A percentile compares a stretch with the other conserved stretches of the same genome.
phyloP scores from a whole-genome alignment of 2,113 vertebrate species.

The Eudyptes chrysolophus region DNA sequence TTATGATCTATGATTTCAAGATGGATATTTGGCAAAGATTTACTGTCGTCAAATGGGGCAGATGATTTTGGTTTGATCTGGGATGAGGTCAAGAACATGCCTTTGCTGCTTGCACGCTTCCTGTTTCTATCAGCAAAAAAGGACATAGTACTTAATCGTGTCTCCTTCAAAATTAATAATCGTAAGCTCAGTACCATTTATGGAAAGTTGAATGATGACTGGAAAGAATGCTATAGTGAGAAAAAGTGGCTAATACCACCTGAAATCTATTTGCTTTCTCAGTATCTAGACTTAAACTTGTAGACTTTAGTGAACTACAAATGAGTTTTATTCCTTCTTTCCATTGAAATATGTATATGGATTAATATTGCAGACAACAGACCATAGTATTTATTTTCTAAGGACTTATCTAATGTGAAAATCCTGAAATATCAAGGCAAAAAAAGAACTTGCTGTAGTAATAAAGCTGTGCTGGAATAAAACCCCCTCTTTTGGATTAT shows the following conservation, averaged over 20 bases:
- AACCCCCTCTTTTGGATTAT: not conserved
- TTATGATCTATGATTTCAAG: not conserved
- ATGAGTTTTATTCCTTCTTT: not conserved
- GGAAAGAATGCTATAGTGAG: not conserved
- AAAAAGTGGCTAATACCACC: not conserved
- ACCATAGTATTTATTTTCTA: not conserved
- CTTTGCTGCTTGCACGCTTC: not conserved
- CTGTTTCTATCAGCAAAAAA: not conserved
- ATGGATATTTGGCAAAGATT: not conserved
- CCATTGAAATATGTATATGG: not conserved
- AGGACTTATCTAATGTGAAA: not conserved
- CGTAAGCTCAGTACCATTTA: not conserved
- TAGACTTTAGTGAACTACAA: not conserved
- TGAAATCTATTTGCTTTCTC: not conserved
- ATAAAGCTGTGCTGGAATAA: not conserved
- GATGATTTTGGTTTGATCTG: not conserved
- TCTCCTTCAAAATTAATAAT: not conserved
- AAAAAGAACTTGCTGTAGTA: not conserved
- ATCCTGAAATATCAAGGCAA: not conserved
- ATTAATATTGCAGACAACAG: not conserved
- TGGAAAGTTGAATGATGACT: not conserved
- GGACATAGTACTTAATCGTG: not conserved
- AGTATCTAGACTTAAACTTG: not conserved
- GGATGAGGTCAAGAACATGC: not conserved
- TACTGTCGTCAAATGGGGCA: not conserved